A percentile compares a stretch with the other conserved stretches of the same genome.
Evolutionary conservation across 2,888 invertebrate species (phyloP).

Genomic region (Ophraella communa): DNA sequence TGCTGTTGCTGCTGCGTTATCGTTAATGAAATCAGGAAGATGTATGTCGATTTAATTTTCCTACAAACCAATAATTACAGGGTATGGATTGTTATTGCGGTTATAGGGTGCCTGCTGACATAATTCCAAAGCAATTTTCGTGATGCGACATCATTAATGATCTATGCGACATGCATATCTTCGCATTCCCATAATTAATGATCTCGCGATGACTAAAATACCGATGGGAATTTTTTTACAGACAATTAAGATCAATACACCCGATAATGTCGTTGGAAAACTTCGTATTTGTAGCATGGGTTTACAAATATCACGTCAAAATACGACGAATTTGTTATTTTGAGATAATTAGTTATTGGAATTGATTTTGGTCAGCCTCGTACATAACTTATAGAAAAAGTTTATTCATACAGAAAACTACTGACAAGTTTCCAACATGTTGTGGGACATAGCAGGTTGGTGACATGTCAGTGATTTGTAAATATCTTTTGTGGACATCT

Average conservation of each 20-base stretch:
- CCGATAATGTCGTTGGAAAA: too few relatives aligned
- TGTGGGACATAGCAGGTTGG: too few relatives aligned
- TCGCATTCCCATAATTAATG: conserved; percentile 32
- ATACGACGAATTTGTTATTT: too few relatives aligned
- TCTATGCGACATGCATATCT: conserved; percentile 20
- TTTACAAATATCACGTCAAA: background rate
- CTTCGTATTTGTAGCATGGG: too few relatives aligned
- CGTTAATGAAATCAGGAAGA: background rate
- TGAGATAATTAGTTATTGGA: too few relatives aligned
- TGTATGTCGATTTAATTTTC: background rate
- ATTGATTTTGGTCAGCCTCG: too few relatives aligned
- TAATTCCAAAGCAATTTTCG: conserved; percentile 25
- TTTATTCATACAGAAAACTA: too few relatives aligned
- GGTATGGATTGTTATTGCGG: background rate
- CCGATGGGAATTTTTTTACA: conserved; percentile 1
- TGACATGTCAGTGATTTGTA: too few relatives aligned
- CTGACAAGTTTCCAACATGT: too few relatives aligned
- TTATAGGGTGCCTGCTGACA: background rate
- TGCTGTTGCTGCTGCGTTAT: background rate
- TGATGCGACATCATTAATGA: conserved; percentile 32
- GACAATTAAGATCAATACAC: background rate
- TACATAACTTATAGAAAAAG: too few relatives aligned
- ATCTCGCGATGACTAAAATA: conserved; percentile 14
- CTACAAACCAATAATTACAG: background rate
- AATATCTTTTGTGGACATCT: too few relatives aligned